A percentile compares a stretch with the other conserved stretches of the same genome.
These are phyloP conservation scores for Boleophthalmus pectinirostris DNA, from an alignment of 2,113 vertebrate species.

Conservation along the genomic window DNA sequence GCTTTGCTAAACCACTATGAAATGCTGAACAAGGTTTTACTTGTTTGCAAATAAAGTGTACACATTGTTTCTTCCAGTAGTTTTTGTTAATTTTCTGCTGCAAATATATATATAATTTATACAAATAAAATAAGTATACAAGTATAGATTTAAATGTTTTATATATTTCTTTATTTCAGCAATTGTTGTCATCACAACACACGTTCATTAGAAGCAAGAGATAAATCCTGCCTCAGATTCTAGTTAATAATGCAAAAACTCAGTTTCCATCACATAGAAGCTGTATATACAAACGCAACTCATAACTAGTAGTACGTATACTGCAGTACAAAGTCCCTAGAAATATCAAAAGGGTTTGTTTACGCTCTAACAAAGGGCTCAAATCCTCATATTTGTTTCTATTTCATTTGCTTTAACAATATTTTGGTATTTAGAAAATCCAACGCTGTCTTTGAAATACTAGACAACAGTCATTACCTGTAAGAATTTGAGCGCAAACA, in stretches of 20 bases:
- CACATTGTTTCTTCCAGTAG: slow-evolving; percentile 12
- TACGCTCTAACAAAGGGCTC: slow-evolving; percentile 61
- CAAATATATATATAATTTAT: background rate
- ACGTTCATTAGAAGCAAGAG: slow-evolving; percentile 65
- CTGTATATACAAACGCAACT: slow-evolving; percentile 66
- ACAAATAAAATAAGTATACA: slow-evolving; percentile 7
- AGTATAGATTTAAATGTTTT: slow-evolving; percentile 34
- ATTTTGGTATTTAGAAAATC: slow-evolving; percentile 24
- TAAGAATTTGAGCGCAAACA: slow-evolving; percentile 57
- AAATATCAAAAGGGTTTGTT: slow-evolving; percentile 60
- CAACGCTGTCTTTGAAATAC: slow-evolving; percentile 42
- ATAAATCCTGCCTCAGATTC: slow-evolving; percentile 55
- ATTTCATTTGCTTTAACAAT: slow-evolving; percentile 40
- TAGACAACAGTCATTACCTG: slow-evolving; percentile 35
- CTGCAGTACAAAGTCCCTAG: slow-evolving; percentile 38
- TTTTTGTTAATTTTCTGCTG: background rate
- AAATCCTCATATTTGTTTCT: slow-evolving; percentile 42
- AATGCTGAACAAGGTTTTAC: slow-evolving; percentile 53
- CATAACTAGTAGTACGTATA: slow-evolving; percentile 30
- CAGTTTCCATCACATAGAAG: slow-evolving; percentile 51
- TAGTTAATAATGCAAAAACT: slow-evolving; percentile 57
- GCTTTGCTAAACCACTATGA: slow-evolving; percentile 50
- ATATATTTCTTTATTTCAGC: slow-evolving; percentile 51
- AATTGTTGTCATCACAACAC: slow-evolving; percentile 56
- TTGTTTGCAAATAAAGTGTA: slow-evolving; percentile 69